These are phyloP conservation scores for Eulemur coronatus DNA, from an alignment of 2,797 vertebrate genomes.

Conservation along the genomic window DNA sequence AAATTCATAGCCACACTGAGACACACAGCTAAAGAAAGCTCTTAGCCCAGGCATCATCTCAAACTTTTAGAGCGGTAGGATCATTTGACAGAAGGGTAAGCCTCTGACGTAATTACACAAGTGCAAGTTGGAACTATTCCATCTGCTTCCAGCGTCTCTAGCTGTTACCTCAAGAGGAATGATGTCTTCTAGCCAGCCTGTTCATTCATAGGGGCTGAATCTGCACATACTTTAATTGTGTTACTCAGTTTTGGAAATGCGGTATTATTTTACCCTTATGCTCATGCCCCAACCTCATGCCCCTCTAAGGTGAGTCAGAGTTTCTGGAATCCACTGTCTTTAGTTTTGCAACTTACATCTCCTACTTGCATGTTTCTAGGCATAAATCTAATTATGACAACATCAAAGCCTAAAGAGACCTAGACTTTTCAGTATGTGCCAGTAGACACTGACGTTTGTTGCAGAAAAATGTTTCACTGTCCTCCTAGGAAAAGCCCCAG, in stretches of 20 bases:
- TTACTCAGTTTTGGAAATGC: not conserved
- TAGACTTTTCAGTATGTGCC: not conserved
- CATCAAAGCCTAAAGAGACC: not conserved
- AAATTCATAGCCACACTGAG: slow-evolving; percentile 49
- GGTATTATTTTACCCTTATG: not conserved
- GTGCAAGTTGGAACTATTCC: not conserved
- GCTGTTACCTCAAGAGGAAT: not conserved
- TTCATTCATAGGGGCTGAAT: rapidly evolving
- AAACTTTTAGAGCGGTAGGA: slow-evolving; percentile 42
- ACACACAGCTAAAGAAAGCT: slow-evolving; percentile 36
- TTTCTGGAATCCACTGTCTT: not conserved
- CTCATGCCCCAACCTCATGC: not conserved
- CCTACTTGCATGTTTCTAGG: not conserved
- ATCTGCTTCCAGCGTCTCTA: not conserved
- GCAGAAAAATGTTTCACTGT: not conserved
- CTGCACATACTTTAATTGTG: not conserved
- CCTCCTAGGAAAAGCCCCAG: not conserved
- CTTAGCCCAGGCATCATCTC: not conserved
- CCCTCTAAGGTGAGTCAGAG: not conserved
- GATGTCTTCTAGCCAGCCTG: not conserved
- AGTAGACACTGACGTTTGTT: not conserved
- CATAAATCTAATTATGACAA: not conserved
- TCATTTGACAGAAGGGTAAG: not conserved
- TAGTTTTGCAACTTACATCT: not conserved
- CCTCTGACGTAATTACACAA: not conserved